phyloP scores from a whole-genome alignment of 2,113 vertebrate species.

The Empidonax traillii region DNA sequence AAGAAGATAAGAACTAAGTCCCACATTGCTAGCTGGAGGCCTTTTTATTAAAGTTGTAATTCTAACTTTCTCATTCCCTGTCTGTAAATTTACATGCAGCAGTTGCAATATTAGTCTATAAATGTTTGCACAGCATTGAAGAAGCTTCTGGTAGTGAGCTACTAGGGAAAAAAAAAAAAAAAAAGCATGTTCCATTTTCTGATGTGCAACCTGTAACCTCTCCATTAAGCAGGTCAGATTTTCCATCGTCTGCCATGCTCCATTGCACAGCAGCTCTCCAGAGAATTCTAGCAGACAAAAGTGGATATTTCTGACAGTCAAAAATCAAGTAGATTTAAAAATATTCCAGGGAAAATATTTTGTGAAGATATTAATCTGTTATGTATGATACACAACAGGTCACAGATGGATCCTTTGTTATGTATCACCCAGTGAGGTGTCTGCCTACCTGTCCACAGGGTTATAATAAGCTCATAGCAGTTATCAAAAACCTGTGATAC shows the following conservation, averaged over 20 bases:
- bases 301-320: neutral
- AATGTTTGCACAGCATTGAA: neutral
- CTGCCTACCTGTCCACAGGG: neutral
- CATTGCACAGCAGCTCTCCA: neutral
- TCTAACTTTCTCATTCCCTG: neutral
- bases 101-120: neutral
- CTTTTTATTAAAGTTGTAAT: neutral
- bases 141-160: neutral
- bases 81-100: neutral
- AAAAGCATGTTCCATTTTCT: neutral
- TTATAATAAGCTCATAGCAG: neutral
- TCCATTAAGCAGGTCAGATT: neutral
- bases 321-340: neutral
- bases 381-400: accelerated
- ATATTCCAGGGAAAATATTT: neutral
- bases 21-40: neutral
- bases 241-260: neutral
- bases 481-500: neutral
- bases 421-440: neutral
- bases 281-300: neutral
- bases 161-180: neutral
- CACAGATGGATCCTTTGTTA: neutral
- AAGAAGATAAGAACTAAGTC: neutral
- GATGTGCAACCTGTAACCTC: neutral
- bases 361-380: neutral